These are phyloP conservation scores for Scalopus aquaticus DNA, from an alignment of 2,113 vertebrate genomes.

Conservation along the genomic window DNA sequence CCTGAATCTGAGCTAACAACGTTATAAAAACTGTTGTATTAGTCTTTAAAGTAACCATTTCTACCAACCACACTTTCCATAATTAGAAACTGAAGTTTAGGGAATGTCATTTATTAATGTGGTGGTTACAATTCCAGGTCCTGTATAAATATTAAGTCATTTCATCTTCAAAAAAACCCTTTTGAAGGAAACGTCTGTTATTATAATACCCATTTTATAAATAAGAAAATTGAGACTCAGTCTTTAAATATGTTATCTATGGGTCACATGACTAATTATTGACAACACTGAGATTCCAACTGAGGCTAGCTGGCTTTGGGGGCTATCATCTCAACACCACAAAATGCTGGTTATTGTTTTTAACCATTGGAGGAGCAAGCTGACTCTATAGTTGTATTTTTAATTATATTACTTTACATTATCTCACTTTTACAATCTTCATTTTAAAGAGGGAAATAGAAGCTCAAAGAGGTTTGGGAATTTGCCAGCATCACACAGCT, in stretches of 20 bases:
- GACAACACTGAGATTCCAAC: not conserved
- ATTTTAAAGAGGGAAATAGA: not conserved
- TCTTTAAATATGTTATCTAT: not conserved
- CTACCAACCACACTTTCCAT: not conserved
- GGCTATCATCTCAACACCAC: fast-evolving
- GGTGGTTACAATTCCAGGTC: not conserved
- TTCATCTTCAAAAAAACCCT: not conserved
- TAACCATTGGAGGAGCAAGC: not conserved
- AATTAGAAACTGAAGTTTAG: not conserved
- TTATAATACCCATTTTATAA: not conserved
- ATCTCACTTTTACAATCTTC: not conserved
- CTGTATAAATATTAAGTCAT: not conserved
- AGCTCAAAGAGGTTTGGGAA: not conserved
- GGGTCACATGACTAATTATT: not conserved
- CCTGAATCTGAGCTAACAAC: not conserved
- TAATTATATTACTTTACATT: not conserved
- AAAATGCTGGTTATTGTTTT: not conserved
- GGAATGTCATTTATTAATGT: not conserved
- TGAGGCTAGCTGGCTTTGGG: not conserved
- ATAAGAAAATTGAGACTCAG: not conserved
- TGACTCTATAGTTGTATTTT: not conserved
- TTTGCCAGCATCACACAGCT: not conserved
- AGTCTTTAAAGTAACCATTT: not conserved
- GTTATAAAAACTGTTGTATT: not conserved
- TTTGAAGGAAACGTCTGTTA: not conserved